phyloP scores from a whole-genome alignment of 30 jellyfish, hydroid and myxozoan genomes.

The Chironex yamaguchii region DNA sequence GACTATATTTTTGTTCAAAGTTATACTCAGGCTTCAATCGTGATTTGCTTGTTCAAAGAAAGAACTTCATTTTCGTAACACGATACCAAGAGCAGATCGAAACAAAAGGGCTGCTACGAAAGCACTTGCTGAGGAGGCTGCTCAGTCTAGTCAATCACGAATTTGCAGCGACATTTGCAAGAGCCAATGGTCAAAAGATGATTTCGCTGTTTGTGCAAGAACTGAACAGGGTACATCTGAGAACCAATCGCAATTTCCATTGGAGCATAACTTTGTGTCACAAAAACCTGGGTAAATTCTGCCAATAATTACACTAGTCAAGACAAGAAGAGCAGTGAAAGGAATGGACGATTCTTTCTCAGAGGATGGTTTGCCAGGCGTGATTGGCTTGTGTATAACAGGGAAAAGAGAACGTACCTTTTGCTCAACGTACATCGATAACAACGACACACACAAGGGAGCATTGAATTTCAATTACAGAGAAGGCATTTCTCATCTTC shows the following conservation, averaged over 20 bases:
- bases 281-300: conserved; percentile 50
- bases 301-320: conserved; percentile 42
- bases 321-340: conserved; percentile 40
- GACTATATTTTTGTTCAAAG: neutral
- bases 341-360: conserved; percentile 28
- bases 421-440: conserved; percentile 48
- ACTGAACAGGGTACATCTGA: conserved; percentile 20
- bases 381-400: conserved; percentile 49
- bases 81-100: conserved; percentile 42
- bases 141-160: conserved; percentile 49
- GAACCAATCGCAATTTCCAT: conserved; percentile 8
- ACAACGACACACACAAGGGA: conserved; percentile 44
- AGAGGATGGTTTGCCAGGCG: conserved; percentile 53
- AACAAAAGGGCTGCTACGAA: conserved; percentile 41
- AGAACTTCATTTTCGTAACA: neutral
- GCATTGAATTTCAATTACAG: conserved; percentile 13
- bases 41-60: conserved; percentile 3
- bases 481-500: conserved; percentile 49
- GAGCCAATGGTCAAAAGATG: neutral
- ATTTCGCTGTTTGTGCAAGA: conserved; percentile 18
- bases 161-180: neutral
- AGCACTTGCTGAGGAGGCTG: conserved; percentile 51
- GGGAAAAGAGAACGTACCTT: conserved; percentile 53
- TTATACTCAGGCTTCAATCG: conserved; percentile 10
- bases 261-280: conserved; percentile 8